Evolutionary conservation across 1,140 invertebrate species (phyloP), one percentile per base, ranked within the genome.

Genomic region (Rhyzopertha dominica): DNA sequence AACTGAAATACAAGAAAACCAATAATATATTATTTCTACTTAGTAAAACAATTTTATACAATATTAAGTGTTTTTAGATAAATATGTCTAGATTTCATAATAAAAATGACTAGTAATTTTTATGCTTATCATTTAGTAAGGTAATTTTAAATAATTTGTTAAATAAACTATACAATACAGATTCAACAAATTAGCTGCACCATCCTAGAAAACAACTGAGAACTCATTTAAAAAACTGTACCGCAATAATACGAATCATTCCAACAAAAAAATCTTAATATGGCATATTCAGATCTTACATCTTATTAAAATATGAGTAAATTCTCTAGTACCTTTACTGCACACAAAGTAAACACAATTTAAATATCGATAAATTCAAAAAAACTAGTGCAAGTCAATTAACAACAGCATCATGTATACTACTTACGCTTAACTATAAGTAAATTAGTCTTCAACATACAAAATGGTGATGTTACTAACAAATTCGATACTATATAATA

Each of bases 41-140:
- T 56, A 51, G 51, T 49, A 53, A 60, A 62, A 53, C 54, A 53
- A 58, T 53, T 63, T 53, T 52, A 55, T 61, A 60, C 54, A 61
- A 52, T 47, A 40, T 60, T 63, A 58, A 47, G 53, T 35, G 55
- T 54, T 54, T 31, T 40, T 29, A 41, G 25, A 46, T 28, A 38
- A 47, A 18, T 46, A 56, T 53, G 45, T 54, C 49, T 52, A 56
- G 30, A 31, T 47, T 41, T 43, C 34, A 52, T 49, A 51, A 54
- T 57, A 56, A 58, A 63, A 63, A 63, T 63, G 61, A 63, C 61
- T 63, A 63, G 61, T 59, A 47, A 56, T 57, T 39, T 51, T 54
- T 41, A 54, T 56, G 54, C 40, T 50, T 47, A 53, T 47, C 43
- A 39, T 45, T 50, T 23, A 29, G n/a, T 45, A 50, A 20, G 37